Evolutionary conservation across 1,140 invertebrate species (phyloP).

Genomic region (Drosophila repleta): DNA sequence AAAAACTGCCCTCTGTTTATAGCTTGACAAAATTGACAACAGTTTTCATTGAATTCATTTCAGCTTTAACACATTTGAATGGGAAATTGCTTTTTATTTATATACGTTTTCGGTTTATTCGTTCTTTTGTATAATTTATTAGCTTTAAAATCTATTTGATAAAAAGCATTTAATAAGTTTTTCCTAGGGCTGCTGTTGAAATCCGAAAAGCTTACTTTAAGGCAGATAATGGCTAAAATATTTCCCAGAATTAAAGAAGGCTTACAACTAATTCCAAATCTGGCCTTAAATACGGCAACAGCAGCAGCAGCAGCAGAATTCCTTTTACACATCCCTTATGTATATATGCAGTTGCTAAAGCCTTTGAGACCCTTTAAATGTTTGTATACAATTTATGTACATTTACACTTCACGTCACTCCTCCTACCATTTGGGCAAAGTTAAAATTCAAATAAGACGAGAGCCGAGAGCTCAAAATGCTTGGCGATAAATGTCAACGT

Average conservation of each 20-base stretch:
- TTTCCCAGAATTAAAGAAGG: background rate
- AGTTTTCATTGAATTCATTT: background rate
- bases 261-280: background rate
- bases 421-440: slow-evolving; percentile 31
- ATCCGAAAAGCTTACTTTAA: background rate
- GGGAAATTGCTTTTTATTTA: background rate
- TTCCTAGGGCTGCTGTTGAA: background rate
- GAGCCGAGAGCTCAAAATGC: slow-evolving; percentile 40
- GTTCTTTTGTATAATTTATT: background rate
- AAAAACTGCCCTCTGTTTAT: background rate
- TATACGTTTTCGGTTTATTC: background rate
- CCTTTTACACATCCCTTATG: slow-evolving; percentile 33
- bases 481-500: slow-evolving; percentile 74
- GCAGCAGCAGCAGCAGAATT: background rate
- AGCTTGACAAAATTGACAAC: background rate
- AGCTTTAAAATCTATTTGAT: background rate
- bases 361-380: slow-evolving; percentile 68
- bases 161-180: too few species aligned
- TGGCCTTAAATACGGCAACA: background rate
- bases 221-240: background rate
- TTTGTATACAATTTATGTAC: slow-evolving; percentile 66
- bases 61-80: background rate
- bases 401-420: slow-evolving; percentile 34
- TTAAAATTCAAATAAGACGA: slow-evolving; percentile 41
- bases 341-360: slow-evolving; percentile 48